Base-by-base conservation (phyloP, 2,797 vertebrate species). In the Oreonectes daqikongensis region DNA sequence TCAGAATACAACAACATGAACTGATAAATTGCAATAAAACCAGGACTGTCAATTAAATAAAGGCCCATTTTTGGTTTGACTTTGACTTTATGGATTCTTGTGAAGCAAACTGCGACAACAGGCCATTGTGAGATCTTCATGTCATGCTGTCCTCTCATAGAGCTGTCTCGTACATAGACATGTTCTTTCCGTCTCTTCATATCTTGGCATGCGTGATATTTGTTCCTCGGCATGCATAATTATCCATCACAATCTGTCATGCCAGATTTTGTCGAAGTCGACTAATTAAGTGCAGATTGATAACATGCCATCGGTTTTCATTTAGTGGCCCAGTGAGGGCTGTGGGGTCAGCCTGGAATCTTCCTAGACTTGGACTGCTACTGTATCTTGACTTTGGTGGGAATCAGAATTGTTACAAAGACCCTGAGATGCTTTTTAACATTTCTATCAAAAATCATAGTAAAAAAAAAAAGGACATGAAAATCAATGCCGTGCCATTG, bases 251-350 rank as follows among this genome's bases (percentile, higher is more conserved):
- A 94, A 92, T 90, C 91, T 92, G 90, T 89, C 87, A 88, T 90
- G 85, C 86, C 91, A 93, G 90, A 91, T 92, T 94, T 93, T 89
- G 72, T 89, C 90, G 88, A 87, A 92, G 92, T 91, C 91, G 90
- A 88, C 87, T 93, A 93, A 93, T 93, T 93, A 93, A 92, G 87
- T 90, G 90, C 89, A 91, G 90, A 85, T 87, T 87, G 88, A 92
- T 93, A 91, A 93, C 92, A 89, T 90, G 78, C 44, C 32, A 77
- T 73, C 70, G 67, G 61, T 76, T 81, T 83, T 81, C 79, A 79
- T 81, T 72, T 75, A 65, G 66, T 59, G 44, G 80, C 65, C 60
- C 69, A 68, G 53, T 61, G 61, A 30, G 53, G 61, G 61, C 60
- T 75, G 53, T 26, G 42, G 61, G 38, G 66, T 83, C 70, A 68